Percentiles rank a stretch among this genome's conserved stretches.
phyloP scores from a whole-genome alignment of 2,888 invertebrate species.

The Cataglyphis altisquamis region DNA sequence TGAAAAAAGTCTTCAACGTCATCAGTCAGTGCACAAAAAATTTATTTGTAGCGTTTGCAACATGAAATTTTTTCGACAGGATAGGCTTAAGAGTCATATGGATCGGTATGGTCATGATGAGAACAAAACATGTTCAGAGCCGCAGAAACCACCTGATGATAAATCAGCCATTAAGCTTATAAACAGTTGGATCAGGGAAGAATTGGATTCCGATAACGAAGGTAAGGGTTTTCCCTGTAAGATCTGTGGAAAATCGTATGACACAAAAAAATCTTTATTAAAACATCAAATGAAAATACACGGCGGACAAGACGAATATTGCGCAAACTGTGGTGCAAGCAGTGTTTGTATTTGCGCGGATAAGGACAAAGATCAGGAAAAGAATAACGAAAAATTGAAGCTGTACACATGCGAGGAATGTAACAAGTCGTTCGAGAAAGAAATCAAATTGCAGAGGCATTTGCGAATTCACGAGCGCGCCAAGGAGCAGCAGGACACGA shows the following conservation, averaged over 20 bases:
- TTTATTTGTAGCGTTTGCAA: constrained; percentile 77
- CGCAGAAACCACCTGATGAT: constrained; percentile 76
- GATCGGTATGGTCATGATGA: constrained; percentile 74
- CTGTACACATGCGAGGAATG: constrained; percentile 77
- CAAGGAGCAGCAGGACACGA: constrained; percentile 78
- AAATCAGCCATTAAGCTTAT: constrained; percentile 80
- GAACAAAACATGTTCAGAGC: constrained; percentile 61
- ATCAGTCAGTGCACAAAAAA: constrained; percentile 72
- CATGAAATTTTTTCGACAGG: constrained; percentile 78
- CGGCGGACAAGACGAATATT: constrained; percentile 56
- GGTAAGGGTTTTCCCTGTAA: constrained; percentile 79
- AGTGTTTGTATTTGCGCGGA: constrained; percentile 68
- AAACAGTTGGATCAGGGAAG: constrained; percentile 81
- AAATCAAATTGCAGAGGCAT: constrained; percentile 79
- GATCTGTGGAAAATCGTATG: constrained; percentile 80
- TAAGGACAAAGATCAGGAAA: constrained; percentile 63
- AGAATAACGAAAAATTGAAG: constrained; percentile 67
- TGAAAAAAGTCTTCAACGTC: constrained; percentile 72
- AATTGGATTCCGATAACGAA: constrained; percentile 80
- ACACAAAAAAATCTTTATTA: constrained; percentile 78
- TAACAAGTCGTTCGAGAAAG: constrained; percentile 79
- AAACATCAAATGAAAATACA: constrained; percentile 78
- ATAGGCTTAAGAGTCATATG: constrained; percentile 75
- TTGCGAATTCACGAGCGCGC: constrained; percentile 76
- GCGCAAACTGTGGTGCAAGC: constrained; percentile 56